phyloP scores from a whole-genome alignment of 1,140 invertebrate species.

The Megathymus violae region DNA sequence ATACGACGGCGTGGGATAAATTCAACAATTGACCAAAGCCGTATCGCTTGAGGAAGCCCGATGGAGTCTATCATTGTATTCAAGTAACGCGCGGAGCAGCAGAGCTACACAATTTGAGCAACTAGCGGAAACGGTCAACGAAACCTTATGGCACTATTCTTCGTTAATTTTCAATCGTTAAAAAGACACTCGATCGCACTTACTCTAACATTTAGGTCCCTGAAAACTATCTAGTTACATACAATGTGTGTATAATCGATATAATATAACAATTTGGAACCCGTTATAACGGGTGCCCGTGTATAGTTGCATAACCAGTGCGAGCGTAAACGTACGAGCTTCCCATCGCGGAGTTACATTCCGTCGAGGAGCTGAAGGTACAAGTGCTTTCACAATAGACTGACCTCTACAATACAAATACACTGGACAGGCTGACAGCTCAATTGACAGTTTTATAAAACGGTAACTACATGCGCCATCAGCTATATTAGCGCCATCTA shows the following conservation, averaged over 20 bases:
- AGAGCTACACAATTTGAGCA: slow-evolving; percentile 56
- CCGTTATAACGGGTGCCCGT: slow-evolving; percentile 17
- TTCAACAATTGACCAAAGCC: slow-evolving; percentile 42
- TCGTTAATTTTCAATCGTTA: slow-evolving; percentile 59
- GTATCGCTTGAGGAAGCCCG: slow-evolving; percentile 58
- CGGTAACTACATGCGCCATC: no score
- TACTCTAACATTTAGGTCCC: slow-evolving; percentile 44
- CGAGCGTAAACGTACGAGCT: slow-evolving; percentile 9
- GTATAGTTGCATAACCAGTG: slow-evolving; percentile 22
- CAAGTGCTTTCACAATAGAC: not conserved
- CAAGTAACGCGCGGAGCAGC: slow-evolving; percentile 49
- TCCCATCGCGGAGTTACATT: not conserved
- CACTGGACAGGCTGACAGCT: not conserved
- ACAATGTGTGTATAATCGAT: slow-evolving; percentile 11
- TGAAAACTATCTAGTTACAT: slow-evolving; percentile 28
- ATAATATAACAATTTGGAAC: not conserved
- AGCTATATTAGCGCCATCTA: no score
- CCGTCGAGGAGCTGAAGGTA: no score
- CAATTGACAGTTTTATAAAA: not conserved
- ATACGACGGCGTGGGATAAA: slow-evolving; percentile 29
- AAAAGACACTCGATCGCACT: slow-evolving; percentile 33
- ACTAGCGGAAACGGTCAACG: slow-evolving; percentile 49
- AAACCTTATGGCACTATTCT: slow-evolving; percentile 69
- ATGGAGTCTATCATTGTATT: slow-evolving; percentile 44
- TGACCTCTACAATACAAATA: not conserved